Evolutionary conservation across 2,113 vertebrate genomes (phyloP).

Genomic region (Fulica atra): DNA sequence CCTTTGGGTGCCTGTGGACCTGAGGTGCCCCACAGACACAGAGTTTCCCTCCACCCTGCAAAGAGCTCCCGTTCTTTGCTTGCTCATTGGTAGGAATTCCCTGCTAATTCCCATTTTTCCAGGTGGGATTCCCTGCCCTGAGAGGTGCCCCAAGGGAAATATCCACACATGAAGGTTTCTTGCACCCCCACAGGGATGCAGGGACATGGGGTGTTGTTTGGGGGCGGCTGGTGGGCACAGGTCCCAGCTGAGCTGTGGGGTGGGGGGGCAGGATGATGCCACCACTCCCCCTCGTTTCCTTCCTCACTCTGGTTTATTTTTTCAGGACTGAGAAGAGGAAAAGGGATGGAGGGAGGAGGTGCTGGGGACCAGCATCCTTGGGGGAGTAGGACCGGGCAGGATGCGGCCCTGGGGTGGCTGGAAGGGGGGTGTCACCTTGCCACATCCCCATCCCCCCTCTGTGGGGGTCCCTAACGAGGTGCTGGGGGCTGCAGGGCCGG

Average conservation of each 20-base stretch:
- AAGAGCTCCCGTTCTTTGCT: background rate
- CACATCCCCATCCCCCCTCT: fast-evolving
- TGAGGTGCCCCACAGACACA: fast-evolving
- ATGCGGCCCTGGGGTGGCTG: background rate
- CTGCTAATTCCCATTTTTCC: background rate
- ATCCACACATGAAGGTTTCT: fast-evolving
- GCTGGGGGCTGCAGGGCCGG: background rate
- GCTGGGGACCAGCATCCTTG: background rate
- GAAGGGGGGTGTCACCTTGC: background rate
- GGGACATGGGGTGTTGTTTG: background rate
- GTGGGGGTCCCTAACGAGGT: fast-evolving
- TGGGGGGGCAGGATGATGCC: fast-evolving
- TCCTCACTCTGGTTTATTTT: background rate
- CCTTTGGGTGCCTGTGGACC: background rate
- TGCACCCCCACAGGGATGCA: no score
- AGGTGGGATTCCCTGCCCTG: background rate
- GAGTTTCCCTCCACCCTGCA: background rate
- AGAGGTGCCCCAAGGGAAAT: background rate
- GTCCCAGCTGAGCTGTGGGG: background rate
- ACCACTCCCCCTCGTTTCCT: background rate
- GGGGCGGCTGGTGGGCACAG: background rate
- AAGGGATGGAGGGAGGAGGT: background rate
- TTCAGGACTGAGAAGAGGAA: background rate
- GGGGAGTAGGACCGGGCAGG: background rate
- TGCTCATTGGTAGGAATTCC: no score